Base-by-base conservation (phyloP, 2,888 invertebrate species). In the Hydrotaea diabolus region DNA sequence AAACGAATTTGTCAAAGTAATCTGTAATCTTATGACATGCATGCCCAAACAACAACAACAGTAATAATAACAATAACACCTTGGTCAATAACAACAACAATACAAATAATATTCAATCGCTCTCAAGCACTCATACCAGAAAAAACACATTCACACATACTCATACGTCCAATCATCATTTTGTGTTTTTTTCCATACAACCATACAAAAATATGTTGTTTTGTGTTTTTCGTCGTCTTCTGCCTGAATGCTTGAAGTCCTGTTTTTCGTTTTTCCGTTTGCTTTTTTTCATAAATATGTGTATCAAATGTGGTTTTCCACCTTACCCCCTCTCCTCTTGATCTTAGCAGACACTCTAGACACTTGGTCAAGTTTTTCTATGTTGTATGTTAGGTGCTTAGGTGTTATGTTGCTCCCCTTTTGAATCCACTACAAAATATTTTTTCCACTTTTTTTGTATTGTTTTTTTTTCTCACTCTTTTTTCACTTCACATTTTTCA, bases 61-160 rank as follows among this genome's bases (percentile, higher is more conserved):
- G 69, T 69, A 66, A 66, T 46, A 69, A 69, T 46, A 83, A 71
- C 69, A 76, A 49, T 46, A 75, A 77, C 64, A 83, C 83, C 83
- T 77, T 80, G 72, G 77, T 55, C 80, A 80, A 83, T 80, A 80
- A 77, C 69, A 83, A 77, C 69, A 83, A 77, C 59, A 80, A 64
- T 72, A 43, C 66, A 74, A 80, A 62, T 31, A 80, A 62, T 31
- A 36, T 43, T 49, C 39, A 62, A 3, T 46, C 31, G 36, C 57
- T 46, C 31, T 23, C 57, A 39, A 23, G 23, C 46, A 36, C 23
- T 31, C 31, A 31, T 31, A 31, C 31, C 7, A 31, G 31, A 31
- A 31, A n/a, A 31, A 31, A 31, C 31, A 31, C 31, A 31, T 31
- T 31, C 31, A 77, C 15, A 31, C 53, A 69, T 43, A 49, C 15